phyloP scores from a whole-genome alignment of 1,140 invertebrate genomes.

The Drosophila mauritiana region DNA sequence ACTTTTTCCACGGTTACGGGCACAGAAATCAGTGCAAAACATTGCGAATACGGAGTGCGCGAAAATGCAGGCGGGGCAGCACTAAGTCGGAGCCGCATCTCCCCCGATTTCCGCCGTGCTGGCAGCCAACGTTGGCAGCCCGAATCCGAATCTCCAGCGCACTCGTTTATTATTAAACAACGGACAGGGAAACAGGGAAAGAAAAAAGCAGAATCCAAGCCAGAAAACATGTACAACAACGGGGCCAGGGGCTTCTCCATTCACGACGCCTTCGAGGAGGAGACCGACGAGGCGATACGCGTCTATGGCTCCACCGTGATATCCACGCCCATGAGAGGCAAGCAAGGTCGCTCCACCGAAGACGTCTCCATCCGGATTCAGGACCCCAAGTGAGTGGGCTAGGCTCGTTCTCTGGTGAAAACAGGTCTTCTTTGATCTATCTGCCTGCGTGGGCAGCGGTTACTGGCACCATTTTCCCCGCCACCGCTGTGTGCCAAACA shows the following conservation, averaged over 20 bases:
- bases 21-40: constrained; percentile 32
- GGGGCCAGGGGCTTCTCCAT: constrained; percentile 88
- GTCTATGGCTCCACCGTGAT: constrained; percentile 90
- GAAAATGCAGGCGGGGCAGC: constrained; percentile 44
- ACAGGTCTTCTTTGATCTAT: constrained; percentile 35
- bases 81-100: constrained; percentile 28
- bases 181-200: constrained; percentile 19
- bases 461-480: constrained; percentile 46
- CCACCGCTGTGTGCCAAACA: constrained; percentile 25
- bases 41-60: constrained; percentile 31
- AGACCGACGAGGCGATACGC: constrained; percentile 91
- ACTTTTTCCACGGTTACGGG: constrained; percentile 50
- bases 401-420: constrained; percentile 6
- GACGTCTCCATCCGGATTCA: constrained; percentile 84
- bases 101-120: constrained; percentile 25
- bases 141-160: constrained; percentile 9
- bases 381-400: constrained; percentile 81
- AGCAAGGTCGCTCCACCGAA: constrained; percentile 83
- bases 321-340: constrained; percentile 85
- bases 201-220: constrained; percentile 1
- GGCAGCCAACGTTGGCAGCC: constrained; percentile 58
- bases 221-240: constrained; percentile 74
- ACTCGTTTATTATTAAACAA: constrained; percentile 58
- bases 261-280: constrained; percentile 93
- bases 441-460: constrained; percentile 41